Conservation (phyloP, 2,113 vertebrate genomes). For the Hippocampus guttulatus region DNA sequence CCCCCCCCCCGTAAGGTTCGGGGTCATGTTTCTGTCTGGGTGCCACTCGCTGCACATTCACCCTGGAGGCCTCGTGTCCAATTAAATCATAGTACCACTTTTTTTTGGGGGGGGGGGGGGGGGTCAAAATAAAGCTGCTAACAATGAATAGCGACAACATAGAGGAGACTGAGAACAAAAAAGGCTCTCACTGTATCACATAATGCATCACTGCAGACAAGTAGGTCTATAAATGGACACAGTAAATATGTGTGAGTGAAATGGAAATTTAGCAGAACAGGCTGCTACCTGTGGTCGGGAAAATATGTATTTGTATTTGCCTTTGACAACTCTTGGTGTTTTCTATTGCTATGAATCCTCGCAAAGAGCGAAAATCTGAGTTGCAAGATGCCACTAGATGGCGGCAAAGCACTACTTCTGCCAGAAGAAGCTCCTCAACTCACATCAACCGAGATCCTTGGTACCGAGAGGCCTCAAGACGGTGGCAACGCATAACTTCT, state of each 20-base stretch:
- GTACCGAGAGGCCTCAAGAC: too few species aligned
- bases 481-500: too few species aligned
- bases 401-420: not conserved
- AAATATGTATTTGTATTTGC: too few species aligned
- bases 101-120: not conserved
- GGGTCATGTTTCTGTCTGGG: slow-evolving; percentile 12
- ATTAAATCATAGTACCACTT: not conserved
- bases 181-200: not conserved
- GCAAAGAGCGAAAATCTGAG: too few species aligned
- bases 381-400: not conserved
- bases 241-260: too few species aligned
- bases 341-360: too few species aligned
- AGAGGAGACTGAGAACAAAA: not conserved
- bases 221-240: too few species aligned
- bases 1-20: not conserved
- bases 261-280: too few species aligned
- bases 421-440: not conserved
- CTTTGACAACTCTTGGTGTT: too few species aligned
- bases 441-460: not conserved
- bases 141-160: not conserved
- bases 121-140: not conserved
- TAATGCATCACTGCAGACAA: not conserved
- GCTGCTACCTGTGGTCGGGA: too few species aligned
- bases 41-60: slow-evolving; percentile 2
- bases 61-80: slow-evolving; percentile 8